phyloP scores from a whole-genome alignment of 2,797 vertebrate species.

The Falco rusticolus region DNA sequence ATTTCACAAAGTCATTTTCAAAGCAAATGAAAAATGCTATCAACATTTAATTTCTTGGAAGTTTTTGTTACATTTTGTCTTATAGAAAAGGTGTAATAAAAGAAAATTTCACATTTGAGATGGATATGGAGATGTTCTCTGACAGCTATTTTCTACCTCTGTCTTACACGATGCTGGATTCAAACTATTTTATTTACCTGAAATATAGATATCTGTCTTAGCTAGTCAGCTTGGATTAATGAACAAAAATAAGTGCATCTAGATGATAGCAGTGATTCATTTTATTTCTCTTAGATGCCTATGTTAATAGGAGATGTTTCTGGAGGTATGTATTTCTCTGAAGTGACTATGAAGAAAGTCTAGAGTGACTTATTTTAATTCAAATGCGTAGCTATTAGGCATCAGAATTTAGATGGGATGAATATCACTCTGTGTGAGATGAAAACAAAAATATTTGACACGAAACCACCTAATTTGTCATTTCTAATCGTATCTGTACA shows the following conservation, averaged over 20 bases:
- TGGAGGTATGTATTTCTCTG: neutral
- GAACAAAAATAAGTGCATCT: neutral
- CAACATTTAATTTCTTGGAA: constrained; percentile 14
- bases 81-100: neutral
- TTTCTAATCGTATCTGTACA: neutral
- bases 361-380: neutral
- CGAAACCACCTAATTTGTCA: rapidly evolving
- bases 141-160: neutral
- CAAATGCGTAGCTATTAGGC: neutral
- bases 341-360: neutral
- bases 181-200: neutral
- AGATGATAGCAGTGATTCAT: neutral
- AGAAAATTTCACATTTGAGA: neutral
- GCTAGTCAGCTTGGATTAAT: neutral
- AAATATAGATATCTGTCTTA: neutral
- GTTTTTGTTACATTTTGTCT: neutral
- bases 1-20: constrained; percentile 17
- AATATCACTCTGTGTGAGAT: neutral
- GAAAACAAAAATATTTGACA: neutral
- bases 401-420: neutral
- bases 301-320: neutral
- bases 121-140: neutral
- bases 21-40: constrained; percentile 22
- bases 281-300: neutral
- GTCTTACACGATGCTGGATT: neutral